Conservation (phyloP, 2,797 vertebrate genomes). For the Pteropus rufus region DNA sequence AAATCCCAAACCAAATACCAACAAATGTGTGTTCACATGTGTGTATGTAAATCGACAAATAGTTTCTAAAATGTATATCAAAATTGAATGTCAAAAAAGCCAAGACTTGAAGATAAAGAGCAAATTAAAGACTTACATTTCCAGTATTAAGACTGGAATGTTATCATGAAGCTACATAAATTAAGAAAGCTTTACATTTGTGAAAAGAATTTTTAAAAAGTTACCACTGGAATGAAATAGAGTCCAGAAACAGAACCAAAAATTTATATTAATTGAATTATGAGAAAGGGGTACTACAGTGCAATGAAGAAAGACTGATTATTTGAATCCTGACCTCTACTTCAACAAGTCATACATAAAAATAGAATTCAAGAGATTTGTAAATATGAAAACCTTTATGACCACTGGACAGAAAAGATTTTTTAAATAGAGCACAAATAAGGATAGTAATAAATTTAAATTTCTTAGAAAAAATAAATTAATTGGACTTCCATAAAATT, state of each 20-base stretch:
- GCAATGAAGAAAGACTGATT: background rate
- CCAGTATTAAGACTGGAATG: background rate
- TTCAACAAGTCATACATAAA: background rate
- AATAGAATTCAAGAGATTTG: background rate
- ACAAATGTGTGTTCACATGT: background rate
- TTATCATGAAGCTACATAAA: background rate
- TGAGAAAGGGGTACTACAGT: background rate
- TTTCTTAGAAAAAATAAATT: background rate
- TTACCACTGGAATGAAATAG: background rate
- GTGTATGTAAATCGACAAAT: background rate
- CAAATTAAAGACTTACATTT: background rate
- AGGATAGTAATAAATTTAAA: background rate
- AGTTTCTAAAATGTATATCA: background rate
- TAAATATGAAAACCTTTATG: background rate
- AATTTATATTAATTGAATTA: background rate
- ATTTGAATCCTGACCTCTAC: background rate
- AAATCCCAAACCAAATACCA: background rate
- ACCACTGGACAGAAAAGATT: background rate
- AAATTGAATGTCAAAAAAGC: background rate
- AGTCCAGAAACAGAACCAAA: background rate
- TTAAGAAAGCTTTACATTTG: background rate
- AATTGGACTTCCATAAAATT: background rate
- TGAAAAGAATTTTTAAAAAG: background rate
- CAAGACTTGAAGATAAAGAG: background rate
- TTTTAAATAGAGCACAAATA: background rate